Percentiles rank a stretch among this genome's conserved stretches.
Conservation (phyloP, 30 jellyfish, hydroid and myxozoan genomes). For the Aurelia sp. region DNA sequence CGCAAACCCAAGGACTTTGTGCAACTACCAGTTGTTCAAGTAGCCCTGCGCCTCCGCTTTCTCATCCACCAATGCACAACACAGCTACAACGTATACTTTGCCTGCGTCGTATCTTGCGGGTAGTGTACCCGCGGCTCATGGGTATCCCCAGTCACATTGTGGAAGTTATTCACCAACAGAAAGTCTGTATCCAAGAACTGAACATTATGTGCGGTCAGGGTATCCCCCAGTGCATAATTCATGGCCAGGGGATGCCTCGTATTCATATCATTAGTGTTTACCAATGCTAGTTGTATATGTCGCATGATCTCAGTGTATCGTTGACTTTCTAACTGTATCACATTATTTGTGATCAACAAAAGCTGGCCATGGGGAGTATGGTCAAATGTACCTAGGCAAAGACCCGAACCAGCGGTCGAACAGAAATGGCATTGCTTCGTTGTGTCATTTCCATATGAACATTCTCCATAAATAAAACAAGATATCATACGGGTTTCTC, state of each 20-base stretch:
- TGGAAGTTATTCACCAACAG: slow-evolving; percentile 81
- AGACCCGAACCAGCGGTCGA: too few relatives aligned
- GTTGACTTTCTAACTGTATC: too few relatives aligned
- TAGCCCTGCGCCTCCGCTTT: slow-evolving; percentile 89
- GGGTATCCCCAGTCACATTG: slow-evolving; percentile 75
- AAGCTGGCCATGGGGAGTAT: too few relatives aligned
- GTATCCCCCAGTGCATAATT: slow-evolving; percentile 70
- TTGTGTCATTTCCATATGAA: too few relatives aligned
- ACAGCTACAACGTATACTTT: slow-evolving; percentile 61
- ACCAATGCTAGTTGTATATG: background rate
- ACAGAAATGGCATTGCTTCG: too few relatives aligned
- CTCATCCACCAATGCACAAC: slow-evolving; percentile 88
- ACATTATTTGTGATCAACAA: too few relatives aligned
- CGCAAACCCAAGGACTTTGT: slow-evolving; percentile 72
- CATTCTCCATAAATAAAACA: too few relatives aligned
- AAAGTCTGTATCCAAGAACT: slow-evolving; percentile 66
- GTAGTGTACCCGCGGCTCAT: slow-evolving; percentile 63
- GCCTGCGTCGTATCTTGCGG: slow-evolving; percentile 61
- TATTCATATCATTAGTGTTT: slow-evolving; percentile 67
- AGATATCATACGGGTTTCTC: too few relatives aligned
- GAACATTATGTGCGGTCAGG: slow-evolving; percentile 70
- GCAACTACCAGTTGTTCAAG: slow-evolving; percentile 69
- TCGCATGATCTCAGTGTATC: too few relatives aligned
- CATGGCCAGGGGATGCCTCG: slow-evolving; percentile 79
- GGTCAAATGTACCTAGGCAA: too few relatives aligned